Conservation (phyloP, 35 echinoderm and acorn worm species). For the Ophioderma brevispina region DNA sequence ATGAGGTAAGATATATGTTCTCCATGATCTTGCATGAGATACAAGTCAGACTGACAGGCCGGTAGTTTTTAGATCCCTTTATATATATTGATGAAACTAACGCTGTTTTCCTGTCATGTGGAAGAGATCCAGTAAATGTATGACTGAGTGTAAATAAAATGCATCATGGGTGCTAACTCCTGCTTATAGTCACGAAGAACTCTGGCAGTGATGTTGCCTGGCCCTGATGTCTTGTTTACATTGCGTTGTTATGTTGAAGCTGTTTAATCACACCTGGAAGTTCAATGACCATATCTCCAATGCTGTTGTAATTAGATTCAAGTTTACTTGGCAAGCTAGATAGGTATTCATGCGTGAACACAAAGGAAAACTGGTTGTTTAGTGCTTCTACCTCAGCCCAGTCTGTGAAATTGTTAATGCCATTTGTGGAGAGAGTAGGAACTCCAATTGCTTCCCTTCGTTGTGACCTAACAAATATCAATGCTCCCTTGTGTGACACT, state of each 20-base stretch:
- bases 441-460: slow-evolving; percentile 1
- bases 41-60: slow-evolving; percentile 30
- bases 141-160: slow-evolving; percentile 18
- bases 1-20: slow-evolving; percentile 16
- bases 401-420: neutral
- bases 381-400: slow-evolving; percentile 1
- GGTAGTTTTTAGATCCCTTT: slow-evolving; percentile 38
- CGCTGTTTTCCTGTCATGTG: slow-evolving; percentile 22
- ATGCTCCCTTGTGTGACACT: no score
- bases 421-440: neutral
- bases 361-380: slow-evolving; percentile 21
- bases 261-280: slow-evolving; percentile 38
- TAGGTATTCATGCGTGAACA: slow-evolving; percentile 25
- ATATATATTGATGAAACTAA: slow-evolving; percentile 30
- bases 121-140: slow-evolving; percentile 1
- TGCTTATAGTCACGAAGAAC: slow-evolving; percentile 16
- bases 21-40: slow-evolving; percentile 50
- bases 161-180: slow-evolving; percentile 13
- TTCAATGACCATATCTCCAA: no score
- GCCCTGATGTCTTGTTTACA: slow-evolving; percentile 14
- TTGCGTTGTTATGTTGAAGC: slow-evolving; percentile 35
- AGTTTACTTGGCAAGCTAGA: neutral
- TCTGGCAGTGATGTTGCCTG: slow-evolving; percentile 15
- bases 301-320: neutral
- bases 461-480: neutral